Evolutionary conservation across 2,797 vertebrate species (phyloP).

Genomic region (Lacerta viridis): DNA sequence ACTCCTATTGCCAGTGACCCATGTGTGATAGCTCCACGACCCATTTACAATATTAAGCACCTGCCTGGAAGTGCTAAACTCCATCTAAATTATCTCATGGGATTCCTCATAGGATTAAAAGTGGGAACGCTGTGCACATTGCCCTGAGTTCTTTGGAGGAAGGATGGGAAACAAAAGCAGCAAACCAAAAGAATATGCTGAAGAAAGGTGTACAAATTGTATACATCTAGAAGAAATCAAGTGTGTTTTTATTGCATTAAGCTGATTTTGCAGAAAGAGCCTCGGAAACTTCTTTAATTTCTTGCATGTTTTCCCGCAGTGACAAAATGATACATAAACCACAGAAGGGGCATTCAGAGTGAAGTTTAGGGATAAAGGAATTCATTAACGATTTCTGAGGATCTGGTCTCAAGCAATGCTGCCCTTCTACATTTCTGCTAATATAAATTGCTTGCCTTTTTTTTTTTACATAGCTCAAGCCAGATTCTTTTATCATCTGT

Average conservation of each 20-base stretch:
- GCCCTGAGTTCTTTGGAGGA: not conserved
- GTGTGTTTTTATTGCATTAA: not conserved
- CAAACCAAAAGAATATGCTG: not conserved
- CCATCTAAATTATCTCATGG: too few relatives aligned
- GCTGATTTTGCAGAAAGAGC: not conserved
- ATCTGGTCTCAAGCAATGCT: not conserved
- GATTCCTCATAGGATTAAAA: not conserved
- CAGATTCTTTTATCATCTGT: not conserved
- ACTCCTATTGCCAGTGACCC: too few relatives aligned
- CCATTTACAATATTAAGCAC: too few relatives aligned
- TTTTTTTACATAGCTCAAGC: not conserved
- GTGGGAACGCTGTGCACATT: not conserved
- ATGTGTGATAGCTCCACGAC: too few relatives aligned
- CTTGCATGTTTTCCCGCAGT: not conserved
- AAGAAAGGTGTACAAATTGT: not conserved
- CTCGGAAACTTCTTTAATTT: not conserved
- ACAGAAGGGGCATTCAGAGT: not conserved
- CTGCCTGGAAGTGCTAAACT: too few relatives aligned
- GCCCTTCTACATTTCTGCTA: not conserved
- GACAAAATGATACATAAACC: not conserved
- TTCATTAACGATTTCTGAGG: not conserved
- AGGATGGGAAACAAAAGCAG: not conserved
- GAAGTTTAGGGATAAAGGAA: not conserved
- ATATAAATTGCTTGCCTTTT: constrained; percentile 2
- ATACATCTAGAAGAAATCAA: not conserved